These are phyloP conservation scores for Troides helena DNA, from an alignment of 2,888 invertebrate genomes.

Conservation along the genomic window DNA sequence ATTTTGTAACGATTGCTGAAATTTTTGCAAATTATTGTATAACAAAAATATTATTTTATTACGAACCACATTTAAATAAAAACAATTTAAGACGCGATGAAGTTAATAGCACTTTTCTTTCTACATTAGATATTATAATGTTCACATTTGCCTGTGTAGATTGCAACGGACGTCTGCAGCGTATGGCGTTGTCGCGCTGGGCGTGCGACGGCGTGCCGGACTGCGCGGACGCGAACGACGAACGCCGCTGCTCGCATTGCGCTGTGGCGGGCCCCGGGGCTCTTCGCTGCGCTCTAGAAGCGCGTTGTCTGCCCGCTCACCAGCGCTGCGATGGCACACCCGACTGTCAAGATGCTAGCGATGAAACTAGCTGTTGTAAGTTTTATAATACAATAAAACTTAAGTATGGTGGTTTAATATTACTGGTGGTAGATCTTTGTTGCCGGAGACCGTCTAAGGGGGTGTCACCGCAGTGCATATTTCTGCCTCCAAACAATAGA, in stretches of 20 bases:
- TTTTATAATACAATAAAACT: constrained; percentile 39
- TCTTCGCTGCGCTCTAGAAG: constrained; percentile 89
- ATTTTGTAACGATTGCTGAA: no score
- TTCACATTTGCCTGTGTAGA: constrained; percentile 63
- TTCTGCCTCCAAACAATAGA: no score
- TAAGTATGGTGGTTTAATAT: no score
- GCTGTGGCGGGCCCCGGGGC: constrained; percentile 79
- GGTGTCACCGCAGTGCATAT: no score
- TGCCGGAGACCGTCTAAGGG: no score
- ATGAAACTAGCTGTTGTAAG: constrained; percentile 93
- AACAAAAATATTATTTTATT: no score
- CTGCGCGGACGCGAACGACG: constrained; percentile 91
- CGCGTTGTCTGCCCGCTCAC: constrained; percentile 85
- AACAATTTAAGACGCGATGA: no score
- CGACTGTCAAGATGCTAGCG: constrained; percentile 93
- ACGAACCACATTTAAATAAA: no score
- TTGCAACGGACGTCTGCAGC: constrained; percentile 87
- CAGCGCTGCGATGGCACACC: constrained; percentile 89
- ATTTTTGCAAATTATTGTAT: no score
- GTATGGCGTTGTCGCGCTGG: constrained; percentile 86
- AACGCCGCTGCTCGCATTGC: constrained; percentile 89
- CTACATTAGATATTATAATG: neutral
- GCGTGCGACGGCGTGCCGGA: constrained; percentile 93
- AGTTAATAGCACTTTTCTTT: no score
- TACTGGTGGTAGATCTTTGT: no score